Base-by-base conservation (phyloP, 2,113 vertebrate genomes). In the Lycaon pictus region DNA sequence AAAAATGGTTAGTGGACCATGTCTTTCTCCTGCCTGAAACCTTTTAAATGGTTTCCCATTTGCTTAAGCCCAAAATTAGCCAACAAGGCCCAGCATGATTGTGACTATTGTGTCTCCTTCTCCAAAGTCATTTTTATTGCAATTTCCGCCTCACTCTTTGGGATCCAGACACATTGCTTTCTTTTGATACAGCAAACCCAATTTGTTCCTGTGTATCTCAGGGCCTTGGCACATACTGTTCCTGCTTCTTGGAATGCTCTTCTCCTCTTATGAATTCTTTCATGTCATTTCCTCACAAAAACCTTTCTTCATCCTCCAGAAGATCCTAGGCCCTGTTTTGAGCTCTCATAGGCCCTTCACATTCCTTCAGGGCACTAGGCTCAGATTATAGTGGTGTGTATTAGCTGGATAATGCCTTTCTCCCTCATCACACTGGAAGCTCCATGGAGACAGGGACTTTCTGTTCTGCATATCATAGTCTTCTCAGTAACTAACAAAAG, bases 181-280 rank as follows among this genome's bases (percentile, higher is more conserved):
- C 90, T 95, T 92, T 65, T 77, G 58, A 65, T 43, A 51, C 8
- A 51, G 17, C 27, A 76, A 84, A 32, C 13, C 29, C 25, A 32
- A 0, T 76, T 74, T 86, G 3, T 53, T 53, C 29, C 32, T 37
- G 37, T 32, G 17, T 4, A 22, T 87, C 67, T 72, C 15, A 65
- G 65, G 63, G 58, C 27, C 29, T 94, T 92, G 56, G 22, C 27
- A 65, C 60, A 15, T 80, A 35, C 16, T 56, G 5, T 81, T 90
- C 51, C 43, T 63, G 22, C 43, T 84, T 96, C 13, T 85, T 88
- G n/a, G 37, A 90, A 80, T 88, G 58, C 76, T 90, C 53, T 92
- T 80, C 76, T 90, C 4, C 43, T 69, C 35, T 89, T 29, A 71
- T 27, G 29, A 55, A 85, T 15, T 92, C 27, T 7, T 88, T 79